A percentile compares a stretch with the other conserved stretches of the same genome.
Conservation (phyloP, 1,140 invertebrate genomes). For the Pseudachorutes palmiensis region DNA sequence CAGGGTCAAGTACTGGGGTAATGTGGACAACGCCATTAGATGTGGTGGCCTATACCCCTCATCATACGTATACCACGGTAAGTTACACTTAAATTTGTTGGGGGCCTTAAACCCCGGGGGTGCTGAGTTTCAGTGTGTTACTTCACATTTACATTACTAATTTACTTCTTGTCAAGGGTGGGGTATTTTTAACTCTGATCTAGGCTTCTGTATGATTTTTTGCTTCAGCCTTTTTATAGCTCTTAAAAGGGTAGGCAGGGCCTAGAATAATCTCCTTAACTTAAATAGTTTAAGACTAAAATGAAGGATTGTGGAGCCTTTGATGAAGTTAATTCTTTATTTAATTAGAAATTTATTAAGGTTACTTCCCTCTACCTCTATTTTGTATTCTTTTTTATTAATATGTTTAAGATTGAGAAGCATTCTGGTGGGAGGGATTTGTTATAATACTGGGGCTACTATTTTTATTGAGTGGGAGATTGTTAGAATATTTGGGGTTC, state of each 20-base stretch:
- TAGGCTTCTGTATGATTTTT: too few relatives aligned
- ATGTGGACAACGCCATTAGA: too few relatives aligned
- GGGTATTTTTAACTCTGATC: too few relatives aligned
- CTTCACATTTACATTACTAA: constrained; percentile 54
- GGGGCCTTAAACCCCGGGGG: constrained; percentile 43
- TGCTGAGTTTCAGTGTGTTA: constrained; percentile 52
- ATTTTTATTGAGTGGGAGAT: constrained; percentile 49
- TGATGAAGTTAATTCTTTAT: constrained; percentile 40
- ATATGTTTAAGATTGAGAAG: constrained; percentile 32
- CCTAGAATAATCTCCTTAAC: constrained; percentile 6
- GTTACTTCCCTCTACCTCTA: background rate
- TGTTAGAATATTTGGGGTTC: constrained; percentile 45
- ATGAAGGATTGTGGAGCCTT: constrained; percentile 33
- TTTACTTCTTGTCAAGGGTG: constrained; percentile 50
- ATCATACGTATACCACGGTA: constrained; percentile 51
- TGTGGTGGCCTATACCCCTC: too few relatives aligned
- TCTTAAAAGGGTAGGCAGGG: too few relatives aligned
- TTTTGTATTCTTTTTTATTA: constrained; percentile 43
- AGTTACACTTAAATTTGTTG: constrained; percentile 42
- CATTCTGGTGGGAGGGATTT: constrained; percentile 38
- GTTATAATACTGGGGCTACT: constrained; percentile 40
- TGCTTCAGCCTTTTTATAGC: constrained; percentile 46
- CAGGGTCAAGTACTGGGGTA: too few relatives aligned
- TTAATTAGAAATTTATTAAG: constrained; percentile 41
- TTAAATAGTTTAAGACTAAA: constrained; percentile 39